Base-by-base conservation (phyloP, 2,888 invertebrate genomes). In the Achlya flavicornis region DNA sequence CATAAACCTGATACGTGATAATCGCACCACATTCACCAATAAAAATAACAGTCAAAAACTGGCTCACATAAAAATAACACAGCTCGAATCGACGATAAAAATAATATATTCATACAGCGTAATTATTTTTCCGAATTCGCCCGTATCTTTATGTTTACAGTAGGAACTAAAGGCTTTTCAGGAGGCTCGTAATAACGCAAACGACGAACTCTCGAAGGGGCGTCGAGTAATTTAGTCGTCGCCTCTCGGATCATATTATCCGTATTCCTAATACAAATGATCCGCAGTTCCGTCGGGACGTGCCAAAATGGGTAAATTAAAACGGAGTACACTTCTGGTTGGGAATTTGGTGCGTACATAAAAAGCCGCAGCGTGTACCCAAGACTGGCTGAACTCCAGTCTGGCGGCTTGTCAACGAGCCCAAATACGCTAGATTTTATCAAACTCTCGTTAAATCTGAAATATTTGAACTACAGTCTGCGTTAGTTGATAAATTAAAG, bases 221-320 rank as follows among this genome's bases (percentile, higher is more conserved):
- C 68, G 73, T 68, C 68, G 74, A 76, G 81, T 85, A 85, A 86
- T 83, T 83, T 80, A 80, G 79, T 77, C 81, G 77, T 79, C 80
- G 81, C 79, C 78, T 81, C 83, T 80, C 77, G 80, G 80, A 86
- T 89, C 85, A 88, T 86, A 87, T 87, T 88, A 88, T 84, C 80
- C 78, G 83, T 85, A 86, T 86, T 86, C 79, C 82, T 84, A 86
- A 85, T 86, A 86, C 86, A 90, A 90, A 90, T 88, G 86, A 88
- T 84, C 83, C 86, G 80, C 84, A 85, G 79, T 91, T 91, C 89
- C 90, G 86, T 62, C 61, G 83, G 79, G 81, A 84, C 82, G 87
- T 91, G 91, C 91, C 91, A 92, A 90, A 91, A 88, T 92, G 87
- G 87, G 88, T 87, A 88, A 91, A 92, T 92, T 91, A 92, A 90